Evolutionary conservation across 2,888 invertebrate genomes (phyloP), one percentile per base, ranked within the genome.

Genomic region (Tanytarsus gracilentus): DNA sequence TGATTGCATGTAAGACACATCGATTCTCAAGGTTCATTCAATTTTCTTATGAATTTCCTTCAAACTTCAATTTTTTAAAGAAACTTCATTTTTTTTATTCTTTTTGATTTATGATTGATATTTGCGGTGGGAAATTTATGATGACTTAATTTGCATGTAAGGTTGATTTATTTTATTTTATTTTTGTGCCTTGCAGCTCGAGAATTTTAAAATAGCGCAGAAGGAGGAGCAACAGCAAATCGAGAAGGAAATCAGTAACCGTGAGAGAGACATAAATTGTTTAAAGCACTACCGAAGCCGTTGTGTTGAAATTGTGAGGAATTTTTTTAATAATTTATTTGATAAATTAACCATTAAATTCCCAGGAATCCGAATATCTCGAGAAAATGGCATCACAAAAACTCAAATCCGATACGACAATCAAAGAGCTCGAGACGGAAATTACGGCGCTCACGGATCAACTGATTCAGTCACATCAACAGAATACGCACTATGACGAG

Each of bases 321-420:
- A 30, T 33, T 16, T 51, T 51, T 51, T 16, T 4, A 16, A n/a
- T n/a, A 29, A 27, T 7, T 11, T 14, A 14, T 26, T 36, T 27
- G n/a, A 23, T 27, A 27, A 40, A 39, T 16, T 8, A 58, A 30
- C 16, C 48, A 14, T 56, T 40, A 3, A 4, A 50, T 11, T 36
- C 11, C 8, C 9, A 58, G 58, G 58, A 58, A 58, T 5, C 48
- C 4, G 58, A 58, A 30, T 58, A 58, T 23, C 25, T 58, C 5
- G 58, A 58, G 23, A 58, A 58, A 18, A 58, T 58, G 58, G 48
- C 58, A 30, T 29, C 58, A 8, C 58, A 58, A 30, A 58, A 58
- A 30, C 18, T 30, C 1, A 58, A 58, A 58, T 48, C 48, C 9
- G 58, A 58, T 14, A 8, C 33, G 44, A 58, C 58, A 58, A 58